phyloP scores from a whole-genome alignment of 2,888 invertebrate species.

The Teleiodes luculella region DNA sequence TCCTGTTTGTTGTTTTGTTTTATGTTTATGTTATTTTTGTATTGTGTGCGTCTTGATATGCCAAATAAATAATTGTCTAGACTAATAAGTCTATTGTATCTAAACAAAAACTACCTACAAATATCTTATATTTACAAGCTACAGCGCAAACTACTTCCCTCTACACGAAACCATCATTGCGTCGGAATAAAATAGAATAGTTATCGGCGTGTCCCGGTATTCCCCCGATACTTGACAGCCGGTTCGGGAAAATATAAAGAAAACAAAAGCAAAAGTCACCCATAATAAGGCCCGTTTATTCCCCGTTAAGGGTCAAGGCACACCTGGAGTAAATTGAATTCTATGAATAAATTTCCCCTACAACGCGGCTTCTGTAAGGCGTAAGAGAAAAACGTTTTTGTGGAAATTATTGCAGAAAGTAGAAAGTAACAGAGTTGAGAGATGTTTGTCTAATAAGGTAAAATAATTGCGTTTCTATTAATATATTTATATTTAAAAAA shows the following conservation, averaged over 20 bases:
- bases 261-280: conserved; percentile 58
- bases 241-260: conserved; percentile 29
- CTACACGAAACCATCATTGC: background rate
- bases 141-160: background rate
- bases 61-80: no score
- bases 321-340: conserved; percentile 73
- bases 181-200: background rate
- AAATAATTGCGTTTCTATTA: no score
- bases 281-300: conserved; percentile 65
- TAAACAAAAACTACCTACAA: no score
- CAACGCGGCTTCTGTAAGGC: conserved; percentile 32
- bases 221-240: conserved; percentile 16
- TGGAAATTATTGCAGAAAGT: background rate
- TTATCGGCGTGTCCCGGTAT: background rate
- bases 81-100: no score
- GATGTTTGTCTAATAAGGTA: no score
- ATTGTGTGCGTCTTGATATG: no score
- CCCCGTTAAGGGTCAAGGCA: conserved; percentile 69
- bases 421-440: background rate
- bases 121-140: no score
- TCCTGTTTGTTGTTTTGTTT: no score
- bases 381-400: conserved; percentile 27
- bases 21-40: no score
- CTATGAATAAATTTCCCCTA: conserved; percentile 66
- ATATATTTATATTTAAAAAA: no score